These are phyloP conservation scores for Pungitius pungitius DNA, from an alignment of 2,113 vertebrate species.

Conservation along the genomic window DNA sequence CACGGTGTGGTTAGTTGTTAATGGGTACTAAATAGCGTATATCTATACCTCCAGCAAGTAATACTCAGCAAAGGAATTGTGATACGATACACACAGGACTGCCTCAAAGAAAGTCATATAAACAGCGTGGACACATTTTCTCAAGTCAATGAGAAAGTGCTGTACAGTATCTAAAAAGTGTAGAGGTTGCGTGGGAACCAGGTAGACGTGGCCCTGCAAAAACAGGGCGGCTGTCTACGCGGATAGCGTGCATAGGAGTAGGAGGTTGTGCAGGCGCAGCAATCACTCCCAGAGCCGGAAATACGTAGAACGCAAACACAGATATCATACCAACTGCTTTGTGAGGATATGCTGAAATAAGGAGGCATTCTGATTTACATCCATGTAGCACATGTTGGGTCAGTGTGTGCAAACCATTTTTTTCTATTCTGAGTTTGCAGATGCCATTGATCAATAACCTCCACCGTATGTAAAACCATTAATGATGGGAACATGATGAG, in stretches of 20 bases:
- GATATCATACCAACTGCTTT: too few species aligned
- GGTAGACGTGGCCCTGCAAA: neutral
- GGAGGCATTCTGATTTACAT: neutral
- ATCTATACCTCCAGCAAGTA: neutral
- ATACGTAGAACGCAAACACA: too few species aligned
- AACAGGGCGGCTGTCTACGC: neutral
- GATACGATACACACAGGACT: neutral
- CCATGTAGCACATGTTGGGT: neutral
- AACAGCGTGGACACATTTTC: too few species aligned
- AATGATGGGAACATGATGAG: neutral
- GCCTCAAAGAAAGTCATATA: too few species aligned
- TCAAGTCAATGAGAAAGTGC: too few species aligned
- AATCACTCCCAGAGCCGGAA: too few species aligned
- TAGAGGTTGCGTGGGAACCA: neutral
- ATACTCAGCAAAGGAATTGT: neutral
- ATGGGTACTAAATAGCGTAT: neutral
- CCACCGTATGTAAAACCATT: neutral
- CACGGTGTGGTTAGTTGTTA: neutral
- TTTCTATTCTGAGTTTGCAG: neutral
- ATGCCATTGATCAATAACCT: constrained; percentile 19
- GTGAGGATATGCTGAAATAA: neutral
- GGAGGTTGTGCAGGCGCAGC: too few species aligned
- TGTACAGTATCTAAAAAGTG: neutral
- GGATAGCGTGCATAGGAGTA: too few species aligned
- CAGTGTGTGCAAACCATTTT: neutral